Evolutionary conservation across 2,888 invertebrate genomes (phyloP).

Genomic region (Megastigmus dorsalis): DNA sequence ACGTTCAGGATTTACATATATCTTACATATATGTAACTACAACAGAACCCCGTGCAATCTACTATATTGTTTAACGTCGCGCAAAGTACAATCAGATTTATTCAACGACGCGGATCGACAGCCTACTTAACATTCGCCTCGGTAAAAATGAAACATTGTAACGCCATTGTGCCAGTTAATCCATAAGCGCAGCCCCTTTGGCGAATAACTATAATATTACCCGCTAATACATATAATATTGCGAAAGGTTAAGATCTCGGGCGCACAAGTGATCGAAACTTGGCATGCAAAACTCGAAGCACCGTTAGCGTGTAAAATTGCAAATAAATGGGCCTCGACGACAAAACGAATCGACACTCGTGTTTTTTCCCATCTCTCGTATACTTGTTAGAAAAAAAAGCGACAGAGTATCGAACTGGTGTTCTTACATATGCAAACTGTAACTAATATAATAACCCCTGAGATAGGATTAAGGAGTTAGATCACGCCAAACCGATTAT

Average conservation of each 20-base stretch:
- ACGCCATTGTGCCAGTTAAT: too few species aligned
- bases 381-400: not conserved
- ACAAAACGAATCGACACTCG: conserved; percentile 2
- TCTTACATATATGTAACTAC: too few species aligned
- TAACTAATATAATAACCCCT: conserved; percentile 20
- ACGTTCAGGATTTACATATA: too few species aligned
- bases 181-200: not conserved
- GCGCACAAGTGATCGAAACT: conserved; percentile 16
- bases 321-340: conserved; percentile 37
- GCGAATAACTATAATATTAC: not conserved
- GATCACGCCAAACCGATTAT: conserved; percentile 18
- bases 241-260: not conserved
- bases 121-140: too few species aligned
- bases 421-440: not conserved
- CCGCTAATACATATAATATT: conserved; percentile 13
- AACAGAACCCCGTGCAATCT: too few species aligned
- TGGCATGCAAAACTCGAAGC: conserved; percentile 12
- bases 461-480: conserved; percentile 20
- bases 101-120: too few species aligned
- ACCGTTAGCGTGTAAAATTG: conserved; percentile 23
- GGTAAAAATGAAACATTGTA: too few species aligned
- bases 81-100: too few species aligned
- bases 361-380: not conserved
- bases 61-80: too few species aligned
- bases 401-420: conserved; percentile 1